phyloP scores from a whole-genome alignment of 2,888 invertebrate genomes.

The Trachelus tabidus region DNA sequence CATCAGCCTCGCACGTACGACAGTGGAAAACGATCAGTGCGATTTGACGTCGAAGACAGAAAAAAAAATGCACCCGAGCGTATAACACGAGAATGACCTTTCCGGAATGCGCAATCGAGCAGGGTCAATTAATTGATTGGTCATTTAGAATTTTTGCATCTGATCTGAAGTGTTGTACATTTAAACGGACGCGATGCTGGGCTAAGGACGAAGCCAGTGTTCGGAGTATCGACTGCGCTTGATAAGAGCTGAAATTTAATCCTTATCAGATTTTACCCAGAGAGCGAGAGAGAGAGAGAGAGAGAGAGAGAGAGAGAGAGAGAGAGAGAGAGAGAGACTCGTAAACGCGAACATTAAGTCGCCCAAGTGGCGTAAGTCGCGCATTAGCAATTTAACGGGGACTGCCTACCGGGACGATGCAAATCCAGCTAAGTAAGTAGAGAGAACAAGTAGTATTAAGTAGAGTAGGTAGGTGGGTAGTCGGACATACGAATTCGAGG shows the following conservation, averaged over 20 bases:
- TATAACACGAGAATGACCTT: not conserved
- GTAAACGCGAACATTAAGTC: not conserved
- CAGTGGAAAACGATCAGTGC: too few species aligned
- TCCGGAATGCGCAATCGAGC: not conserved
- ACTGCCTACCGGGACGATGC: not conserved
- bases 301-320: too few species aligned
- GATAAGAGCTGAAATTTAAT: not conserved
- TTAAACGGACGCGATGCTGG: not conserved
- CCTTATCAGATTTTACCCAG: not conserved
- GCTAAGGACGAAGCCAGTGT: not conserved
- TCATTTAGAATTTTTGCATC: not conserved
- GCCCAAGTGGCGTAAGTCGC: not conserved
- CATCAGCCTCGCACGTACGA: too few species aligned
- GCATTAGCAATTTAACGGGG: not conserved
- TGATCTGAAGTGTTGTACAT: not conserved
- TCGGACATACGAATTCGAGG: not conserved
- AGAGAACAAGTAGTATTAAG: not conserved
- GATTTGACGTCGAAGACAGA: too few species aligned
- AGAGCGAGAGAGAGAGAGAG: too few species aligned
- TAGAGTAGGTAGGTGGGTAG: not conserved
- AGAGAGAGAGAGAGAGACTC: not conserved
- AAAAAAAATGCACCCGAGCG: too few species aligned
- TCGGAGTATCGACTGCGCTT: not conserved
- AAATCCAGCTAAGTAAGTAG: not conserved
- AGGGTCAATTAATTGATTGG: not conserved